A percentile compares a stretch with the other conserved stretches of the same genome.
Evolutionary conservation across 2,888 invertebrate genomes (phyloP).

Genomic region (Chrysolina americana): DNA sequence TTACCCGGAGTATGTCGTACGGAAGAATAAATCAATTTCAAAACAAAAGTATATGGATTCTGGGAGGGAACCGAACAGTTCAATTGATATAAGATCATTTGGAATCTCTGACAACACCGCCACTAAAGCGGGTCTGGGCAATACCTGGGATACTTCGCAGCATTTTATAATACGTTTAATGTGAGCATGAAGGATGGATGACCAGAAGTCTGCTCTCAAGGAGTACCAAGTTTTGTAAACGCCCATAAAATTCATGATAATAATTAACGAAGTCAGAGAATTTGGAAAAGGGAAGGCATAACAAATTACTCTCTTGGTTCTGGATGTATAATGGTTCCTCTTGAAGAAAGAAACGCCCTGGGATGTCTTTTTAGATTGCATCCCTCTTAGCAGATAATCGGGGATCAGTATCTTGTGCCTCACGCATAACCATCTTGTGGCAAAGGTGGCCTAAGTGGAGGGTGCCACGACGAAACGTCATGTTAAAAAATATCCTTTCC

Average conservation of each 20-base stretch:
- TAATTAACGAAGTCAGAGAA: too few relatives aligned
- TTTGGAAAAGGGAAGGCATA: too few relatives aligned
- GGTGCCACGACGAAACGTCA: too few relatives aligned
- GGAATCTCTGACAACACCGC: background rate
- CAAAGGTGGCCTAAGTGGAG: too few relatives aligned
- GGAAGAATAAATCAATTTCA: background rate
- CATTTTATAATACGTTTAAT: background rate
- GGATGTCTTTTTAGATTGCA: too few relatives aligned
- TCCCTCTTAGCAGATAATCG: too few relatives aligned
- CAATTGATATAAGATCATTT: background rate
- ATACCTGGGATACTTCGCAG: background rate
- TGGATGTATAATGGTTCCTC: too few relatives aligned
- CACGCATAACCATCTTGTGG: too few relatives aligned
- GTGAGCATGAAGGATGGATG: background rate
- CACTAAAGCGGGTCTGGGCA: background rate
- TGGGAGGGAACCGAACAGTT: conserved; percentile 3
- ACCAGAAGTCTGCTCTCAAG: background rate
- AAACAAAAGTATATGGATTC: background rate
- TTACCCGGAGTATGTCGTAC: background rate
- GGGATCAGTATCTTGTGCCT: too few relatives aligned
- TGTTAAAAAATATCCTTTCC: too few relatives aligned
- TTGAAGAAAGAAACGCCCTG: too few relatives aligned
- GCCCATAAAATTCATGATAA: background rate
- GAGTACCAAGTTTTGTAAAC: background rate
- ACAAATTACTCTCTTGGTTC: too few relatives aligned